phyloP scores from a whole-genome alignment of 2,797 vertebrate species.

The Hoplostethus atlanticus region DNA sequence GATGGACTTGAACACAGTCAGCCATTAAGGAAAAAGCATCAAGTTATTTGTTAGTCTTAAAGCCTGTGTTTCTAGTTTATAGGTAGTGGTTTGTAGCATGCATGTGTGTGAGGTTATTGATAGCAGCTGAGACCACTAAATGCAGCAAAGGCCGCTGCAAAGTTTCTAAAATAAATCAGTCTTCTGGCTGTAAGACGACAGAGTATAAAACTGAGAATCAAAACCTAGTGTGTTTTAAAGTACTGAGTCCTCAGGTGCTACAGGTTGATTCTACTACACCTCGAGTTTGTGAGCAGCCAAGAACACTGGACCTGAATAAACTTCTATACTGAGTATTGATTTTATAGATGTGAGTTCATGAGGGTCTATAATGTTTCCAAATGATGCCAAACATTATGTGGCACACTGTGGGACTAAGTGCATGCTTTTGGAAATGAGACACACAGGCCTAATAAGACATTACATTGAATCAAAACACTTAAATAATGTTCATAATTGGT shows the following conservation, averaged over 20 bases:
- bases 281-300: too few relatives aligned
- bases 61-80: constrained; percentile 4
- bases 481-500: neutral
- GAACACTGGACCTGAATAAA: too few relatives aligned
- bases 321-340: too few relatives aligned
- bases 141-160: constrained; percentile 12
- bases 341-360: neutral
- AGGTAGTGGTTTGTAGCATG: constrained; percentile 32
- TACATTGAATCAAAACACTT: neutral
- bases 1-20: constrained; percentile 31
- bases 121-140: neutral
- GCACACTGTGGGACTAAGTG: neutral
- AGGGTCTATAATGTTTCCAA: neutral
- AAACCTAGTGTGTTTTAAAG: constrained; percentile 12
- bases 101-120: neutral
- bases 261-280: constrained; percentile 46
- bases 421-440: neutral
- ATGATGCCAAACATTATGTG: constrained; percentile 6
- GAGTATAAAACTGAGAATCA: neutral
- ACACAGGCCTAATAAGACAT: too few relatives aligned
- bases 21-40: constrained; percentile 2
- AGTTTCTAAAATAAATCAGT: constrained; percentile 10
- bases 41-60: neutral
- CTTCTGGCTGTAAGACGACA: neutral
- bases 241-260: constrained; percentile 26